Percentiles rank a stretch among this genome's conserved stretches.
Evolutionary conservation across 2,888 invertebrate genomes (phyloP).

Genomic region (Volucella inflata): DNA sequence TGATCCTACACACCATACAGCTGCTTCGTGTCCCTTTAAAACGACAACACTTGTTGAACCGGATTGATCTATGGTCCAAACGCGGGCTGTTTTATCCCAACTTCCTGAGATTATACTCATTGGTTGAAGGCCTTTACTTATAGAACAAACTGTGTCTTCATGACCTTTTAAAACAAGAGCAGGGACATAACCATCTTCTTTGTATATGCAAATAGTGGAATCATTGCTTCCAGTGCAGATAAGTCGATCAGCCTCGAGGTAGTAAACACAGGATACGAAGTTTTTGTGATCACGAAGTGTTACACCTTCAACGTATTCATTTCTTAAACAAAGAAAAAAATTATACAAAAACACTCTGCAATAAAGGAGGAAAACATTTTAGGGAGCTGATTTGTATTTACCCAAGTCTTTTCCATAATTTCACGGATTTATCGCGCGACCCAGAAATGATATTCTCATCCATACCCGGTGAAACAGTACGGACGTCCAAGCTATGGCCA

Average conservation of each 20-base stretch:
- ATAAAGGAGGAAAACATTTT: conserved; percentile 6
- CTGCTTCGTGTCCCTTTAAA: conserved; percentile 90
- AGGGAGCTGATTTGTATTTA: conserved; percentile 53
- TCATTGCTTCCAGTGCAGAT: conserved; percentile 96
- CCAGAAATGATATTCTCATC: conserved; percentile 91
- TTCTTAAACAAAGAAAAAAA: conserved; percentile 22
- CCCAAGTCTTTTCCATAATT: conserved; percentile 93
- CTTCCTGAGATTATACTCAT: conserved; percentile 92
- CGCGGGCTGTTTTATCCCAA: conserved; percentile 95
- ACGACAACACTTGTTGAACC: conserved; percentile 85
- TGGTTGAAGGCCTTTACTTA: conserved; percentile 84
- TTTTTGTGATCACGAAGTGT: conserved; percentile 92
- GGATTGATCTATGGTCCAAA: conserved; percentile 89
- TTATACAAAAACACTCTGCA: neutral
- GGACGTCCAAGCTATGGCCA: conserved; percentile 94
- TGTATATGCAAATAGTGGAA: conserved; percentile 91
- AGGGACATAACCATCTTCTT: conserved; percentile 88
- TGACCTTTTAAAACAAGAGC: conserved; percentile 90
- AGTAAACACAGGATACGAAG: conserved; percentile 93
- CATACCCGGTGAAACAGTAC: conserved; percentile 87
- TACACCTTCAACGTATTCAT: conserved; percentile 86
- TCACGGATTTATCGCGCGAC: conserved; percentile 94
- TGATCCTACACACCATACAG: conserved; percentile 92
- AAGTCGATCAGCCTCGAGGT: conserved; percentile 89
- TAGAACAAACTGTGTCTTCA: conserved; percentile 84